Percentiles rank a stretch among this genome's conserved stretches.
Evolutionary conservation across 1,140 invertebrate species (phyloP).

Genomic region (Drosophila albomicans): DNA sequence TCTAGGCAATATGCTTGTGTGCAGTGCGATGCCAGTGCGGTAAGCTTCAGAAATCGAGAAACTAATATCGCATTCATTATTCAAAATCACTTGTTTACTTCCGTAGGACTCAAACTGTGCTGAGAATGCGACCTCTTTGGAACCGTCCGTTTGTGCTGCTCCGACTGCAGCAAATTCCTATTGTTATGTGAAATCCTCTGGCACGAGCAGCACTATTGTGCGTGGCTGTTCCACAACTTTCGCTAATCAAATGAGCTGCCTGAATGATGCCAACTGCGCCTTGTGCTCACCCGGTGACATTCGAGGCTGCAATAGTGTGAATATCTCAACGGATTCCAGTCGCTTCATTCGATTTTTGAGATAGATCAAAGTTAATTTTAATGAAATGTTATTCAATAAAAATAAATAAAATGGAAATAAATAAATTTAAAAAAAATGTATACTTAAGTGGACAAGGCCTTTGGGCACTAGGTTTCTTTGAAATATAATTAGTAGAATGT

Average conservation of each 20-base stretch:
- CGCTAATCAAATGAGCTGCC: slow-evolving; percentile 63
- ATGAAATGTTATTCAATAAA: too few species aligned
- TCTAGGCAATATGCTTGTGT: slow-evolving; percentile 60
- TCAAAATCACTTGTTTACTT: too few species aligned
- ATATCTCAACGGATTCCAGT: slow-evolving; percentile 52
- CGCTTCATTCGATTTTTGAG: slow-evolving; percentile 61
- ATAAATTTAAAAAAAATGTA: not conserved
- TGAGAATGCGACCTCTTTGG: slow-evolving; percentile 42
- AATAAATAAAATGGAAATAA: not conserved
- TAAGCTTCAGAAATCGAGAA: slow-evolving; percentile 1
- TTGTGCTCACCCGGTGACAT: slow-evolving; percentile 74
- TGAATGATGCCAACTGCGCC: slow-evolving; percentile 66
- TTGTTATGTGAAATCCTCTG: slow-evolving; percentile 67
- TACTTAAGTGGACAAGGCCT: not conserved
- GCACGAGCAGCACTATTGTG: slow-evolving; percentile 26
- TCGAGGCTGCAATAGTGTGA: slow-evolving; percentile 61
- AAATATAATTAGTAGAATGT: too few species aligned
- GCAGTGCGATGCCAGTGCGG: slow-evolving; percentile 74
- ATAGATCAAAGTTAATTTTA: slow-evolving; percentile 5
- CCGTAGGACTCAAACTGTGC: slow-evolving; percentile 60
- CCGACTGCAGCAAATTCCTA: slow-evolving; percentile 75
- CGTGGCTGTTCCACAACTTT: slow-evolving; percentile 74
- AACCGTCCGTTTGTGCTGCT: slow-evolving; percentile 53
- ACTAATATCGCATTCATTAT: not conserved
- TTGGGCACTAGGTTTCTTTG: too few species aligned